Base-by-base conservation (phyloP, 2,113 vertebrate genomes). In the Sakesphorus luctuosus region DNA sequence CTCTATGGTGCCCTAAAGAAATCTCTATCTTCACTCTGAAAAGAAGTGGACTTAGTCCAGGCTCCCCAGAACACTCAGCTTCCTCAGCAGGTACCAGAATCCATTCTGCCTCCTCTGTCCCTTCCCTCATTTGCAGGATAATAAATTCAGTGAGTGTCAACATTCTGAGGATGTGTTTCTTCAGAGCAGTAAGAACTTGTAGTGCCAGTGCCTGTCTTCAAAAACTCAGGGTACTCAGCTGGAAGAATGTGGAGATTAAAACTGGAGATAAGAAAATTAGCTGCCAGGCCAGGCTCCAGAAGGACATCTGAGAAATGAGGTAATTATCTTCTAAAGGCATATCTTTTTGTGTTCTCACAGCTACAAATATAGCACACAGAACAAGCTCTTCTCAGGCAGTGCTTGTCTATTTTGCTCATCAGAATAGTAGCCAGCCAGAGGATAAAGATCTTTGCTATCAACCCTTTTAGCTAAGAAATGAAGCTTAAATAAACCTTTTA, bases 271-370 rank as follows among this genome's bases (percentile, higher is more conserved):
- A 65, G 35, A 94, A 84, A 92, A 92, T 15, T 75, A 83, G 72
- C 76, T 84, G 78, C 72, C 72, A 91, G 82, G 90, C 84, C 72
- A 63, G 26, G 63, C 52, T 90, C 78, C 93, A 96, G 94, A 55
- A 95, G 79, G 93, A 94, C 85, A 95, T 95, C 93, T 88, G 93
- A 97, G 88, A 92, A 96, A 96, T 92, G 68, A 90, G 90, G 82
- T 82, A 92, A 88, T 93, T 96, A 89, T 88, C 90, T 80, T 90
- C 85, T 88, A 67, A 95, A 91, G 87, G 83, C 94, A 81, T 86
- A 88, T 68, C 94, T 97, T 93, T 89, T 96, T 74, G 84, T 96
- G 90, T 83, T 96, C 93, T 96, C 93, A 96, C 79, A 93, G 94
- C 79, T 84, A 84, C 87, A 96, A 95, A 95, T 94, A 96, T 90